Conservation (phyloP, 2,113 vertebrate genomes). For the Pimephales promelas region DNA sequence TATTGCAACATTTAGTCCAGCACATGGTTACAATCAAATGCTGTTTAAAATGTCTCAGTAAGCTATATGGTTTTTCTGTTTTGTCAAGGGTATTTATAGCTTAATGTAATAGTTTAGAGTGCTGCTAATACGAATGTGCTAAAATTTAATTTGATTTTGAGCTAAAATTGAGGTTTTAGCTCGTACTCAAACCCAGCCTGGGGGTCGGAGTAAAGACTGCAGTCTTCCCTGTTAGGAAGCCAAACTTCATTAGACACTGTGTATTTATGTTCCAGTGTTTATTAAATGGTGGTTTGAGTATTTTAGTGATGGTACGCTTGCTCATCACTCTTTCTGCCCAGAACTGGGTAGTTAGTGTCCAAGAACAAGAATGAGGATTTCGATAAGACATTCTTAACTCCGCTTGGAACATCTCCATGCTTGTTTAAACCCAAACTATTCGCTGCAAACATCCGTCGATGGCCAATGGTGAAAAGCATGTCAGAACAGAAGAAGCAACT, state of each 20-base stretch:
- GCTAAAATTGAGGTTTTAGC: not conserved
- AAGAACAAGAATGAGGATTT: constrained; percentile 54
- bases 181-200: constrained; percentile 1
- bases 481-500: constrained; percentile 26
- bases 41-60: not conserved
- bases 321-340: constrained; percentile 49
- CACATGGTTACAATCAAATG: not conserved
- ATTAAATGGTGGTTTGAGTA: constrained; percentile 47
- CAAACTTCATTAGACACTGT: constrained; percentile 48
- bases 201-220: constrained; percentile 35
- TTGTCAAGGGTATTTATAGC: not conserved
- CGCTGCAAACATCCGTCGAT: constrained; percentile 53
- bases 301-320: constrained; percentile 56
- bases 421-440: constrained; percentile 69
- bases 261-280: constrained; percentile 53
- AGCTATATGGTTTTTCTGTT: not conserved
- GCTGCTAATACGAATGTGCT: not conserved
- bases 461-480: constrained; percentile 39
- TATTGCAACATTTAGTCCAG: constrained; percentile 15
- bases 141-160: no score
- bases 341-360: constrained; percentile 45
- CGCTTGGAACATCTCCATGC: constrained; percentile 55
- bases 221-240: not conserved
- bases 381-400: constrained; percentile 44
- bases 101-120: not conserved